Percentiles rank a stretch among this genome's conserved stretches.
Evolutionary conservation across 2,888 invertebrate species (phyloP).

Genomic region (Volucella inflata): DNA sequence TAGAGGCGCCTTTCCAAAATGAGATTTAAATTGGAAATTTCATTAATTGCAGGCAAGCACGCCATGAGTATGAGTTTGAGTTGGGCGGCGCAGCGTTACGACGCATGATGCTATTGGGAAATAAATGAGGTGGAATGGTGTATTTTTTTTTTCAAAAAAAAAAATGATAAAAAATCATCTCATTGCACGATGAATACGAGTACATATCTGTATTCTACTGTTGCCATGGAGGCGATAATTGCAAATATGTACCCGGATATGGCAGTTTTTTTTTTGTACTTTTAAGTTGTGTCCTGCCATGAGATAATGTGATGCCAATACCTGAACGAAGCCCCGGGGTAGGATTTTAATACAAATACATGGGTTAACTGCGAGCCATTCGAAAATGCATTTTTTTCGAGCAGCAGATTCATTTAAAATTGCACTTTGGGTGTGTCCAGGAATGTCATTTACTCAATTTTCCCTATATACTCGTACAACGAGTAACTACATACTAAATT

Average conservation of each 20-base stretch:
- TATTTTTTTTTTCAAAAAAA: slow-evolving; percentile 11
- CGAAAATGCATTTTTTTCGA: slow-evolving; percentile 49
- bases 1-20: slow-evolving; percentile 62
- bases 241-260: slow-evolving; percentile 62
- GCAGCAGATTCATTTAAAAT: slow-evolving; percentile 49
- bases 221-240: slow-evolving; percentile 71
- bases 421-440: slow-evolving; percentile 61
- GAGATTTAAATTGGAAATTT: slow-evolving; percentile 75
- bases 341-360: too few relatives aligned
- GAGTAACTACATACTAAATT: slow-evolving; percentile 12
- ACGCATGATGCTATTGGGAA: slow-evolving; percentile 14
- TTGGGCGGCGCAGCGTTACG: slow-evolving; percentile 13
- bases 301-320: slow-evolving; percentile 48
- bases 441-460: slow-evolving; percentile 30
- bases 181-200: slow-evolving; percentile 30
- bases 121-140: slow-evolving; percentile 4
- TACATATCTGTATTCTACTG: slow-evolving; percentile 45
- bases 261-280: slow-evolving; percentile 20
- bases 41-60: slow-evolving; percentile 68
- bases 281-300: background rate
- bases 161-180: slow-evolving; percentile 31
- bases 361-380: background rate
- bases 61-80: background rate
- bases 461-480: slow-evolving; percentile 3
- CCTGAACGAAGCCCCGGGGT: background rate